phyloP scores from a whole-genome alignment of 1,140 invertebrate genomes.

The Tribolium madens region DNA sequence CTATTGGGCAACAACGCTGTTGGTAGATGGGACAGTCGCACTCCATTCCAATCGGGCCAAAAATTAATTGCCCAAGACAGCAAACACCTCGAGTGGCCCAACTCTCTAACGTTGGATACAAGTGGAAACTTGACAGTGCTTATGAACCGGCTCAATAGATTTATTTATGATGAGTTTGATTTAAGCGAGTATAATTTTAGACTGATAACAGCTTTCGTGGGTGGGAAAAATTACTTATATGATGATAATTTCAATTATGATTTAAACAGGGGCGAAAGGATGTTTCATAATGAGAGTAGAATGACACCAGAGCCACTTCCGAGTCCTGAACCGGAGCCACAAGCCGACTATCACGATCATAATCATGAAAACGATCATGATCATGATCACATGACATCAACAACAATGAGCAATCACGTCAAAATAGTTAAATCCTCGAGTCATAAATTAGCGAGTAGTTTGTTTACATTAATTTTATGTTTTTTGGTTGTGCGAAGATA shows the following conservation, averaged over 20 bases:
- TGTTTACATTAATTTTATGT: too few species aligned
- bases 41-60: conserved; percentile 63
- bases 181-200: conserved; percentile 63
- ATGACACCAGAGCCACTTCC: conserved; percentile 41
- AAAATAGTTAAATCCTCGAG: background rate
- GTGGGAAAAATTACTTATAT: conserved; percentile 75
- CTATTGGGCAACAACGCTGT: conserved; percentile 75
- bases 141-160: conserved; percentile 75
- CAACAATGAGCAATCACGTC: background rate
- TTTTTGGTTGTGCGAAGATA: too few species aligned
- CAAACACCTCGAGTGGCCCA: conserved; percentile 78
- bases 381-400: background rate
- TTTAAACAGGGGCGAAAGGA: background rate
- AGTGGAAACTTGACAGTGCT: conserved; percentile 74
- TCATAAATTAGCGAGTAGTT: too few species aligned
- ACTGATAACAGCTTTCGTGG: conserved; percentile 63
- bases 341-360: too few species aligned
- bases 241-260: conserved; percentile 51
- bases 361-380: too few species aligned
- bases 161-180: conserved; percentile 61
- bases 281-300: background rate
- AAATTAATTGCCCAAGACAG: conserved; percentile 75
- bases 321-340: conserved; percentile 60
- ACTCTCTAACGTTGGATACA: conserved; percentile 76
- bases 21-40: conserved; percentile 74